These are phyloP conservation scores for Papilio helenus DNA, from an alignment of 1,140 invertebrate genomes.

Conservation along the genomic window DNA sequence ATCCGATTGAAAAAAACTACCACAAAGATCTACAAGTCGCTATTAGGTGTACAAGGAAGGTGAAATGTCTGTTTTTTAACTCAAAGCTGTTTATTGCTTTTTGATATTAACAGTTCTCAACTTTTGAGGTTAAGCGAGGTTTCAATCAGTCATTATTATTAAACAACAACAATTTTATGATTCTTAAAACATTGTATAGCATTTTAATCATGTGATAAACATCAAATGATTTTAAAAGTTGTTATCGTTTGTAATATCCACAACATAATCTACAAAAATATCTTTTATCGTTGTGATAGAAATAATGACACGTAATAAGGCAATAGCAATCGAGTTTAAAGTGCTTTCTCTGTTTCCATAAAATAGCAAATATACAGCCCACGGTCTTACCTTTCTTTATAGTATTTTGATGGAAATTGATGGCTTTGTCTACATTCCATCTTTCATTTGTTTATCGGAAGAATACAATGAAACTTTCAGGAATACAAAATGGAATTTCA, in stretches of 20 bases:
- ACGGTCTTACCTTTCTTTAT: not conserved
- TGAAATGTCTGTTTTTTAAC: not conserved
- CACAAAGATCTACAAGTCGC: not conserved
- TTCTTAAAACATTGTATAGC: too few species aligned
- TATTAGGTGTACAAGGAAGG: conserved; percentile 9
- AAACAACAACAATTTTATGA: too few species aligned
- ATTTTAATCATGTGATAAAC: too few species aligned
- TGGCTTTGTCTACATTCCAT: not conserved
- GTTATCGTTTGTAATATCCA: not conserved
- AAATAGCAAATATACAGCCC: not conserved
- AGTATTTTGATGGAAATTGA: conserved; percentile 17
- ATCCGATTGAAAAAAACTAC: conserved; percentile 6
- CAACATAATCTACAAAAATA: not conserved
- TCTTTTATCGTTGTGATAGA: not conserved
- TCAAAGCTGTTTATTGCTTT: too few species aligned
- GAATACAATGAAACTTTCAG: not conserved
- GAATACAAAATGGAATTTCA: not conserved
- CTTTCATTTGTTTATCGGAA: not conserved
- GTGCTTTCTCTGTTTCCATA: not conserved
- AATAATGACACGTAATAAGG: conserved; percentile 26
- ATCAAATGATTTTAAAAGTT: too few species aligned
- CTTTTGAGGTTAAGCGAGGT: too few species aligned
- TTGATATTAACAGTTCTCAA: too few species aligned
- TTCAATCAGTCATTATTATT: too few species aligned
- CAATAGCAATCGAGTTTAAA: not conserved